phyloP scores from a whole-genome alignment of 1,140 invertebrate genomes.

The Drosophila melanica region DNA sequence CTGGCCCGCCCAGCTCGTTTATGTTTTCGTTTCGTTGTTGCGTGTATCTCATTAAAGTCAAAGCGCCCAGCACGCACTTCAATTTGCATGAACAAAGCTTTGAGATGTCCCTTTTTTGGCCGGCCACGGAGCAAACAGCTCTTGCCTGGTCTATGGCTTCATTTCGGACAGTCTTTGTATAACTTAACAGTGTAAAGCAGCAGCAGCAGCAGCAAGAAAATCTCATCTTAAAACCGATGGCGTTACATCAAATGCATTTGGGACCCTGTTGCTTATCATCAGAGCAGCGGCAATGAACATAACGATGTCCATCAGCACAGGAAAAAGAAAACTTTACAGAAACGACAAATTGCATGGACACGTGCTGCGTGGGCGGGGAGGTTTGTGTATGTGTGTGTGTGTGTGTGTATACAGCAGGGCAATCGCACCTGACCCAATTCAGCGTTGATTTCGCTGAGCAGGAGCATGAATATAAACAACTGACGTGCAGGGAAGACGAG shows the following conservation, averaged over 20 bases:
- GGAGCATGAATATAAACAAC: conserved; percentile 29
- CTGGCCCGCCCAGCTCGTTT: conserved; percentile 37
- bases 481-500: conserved; percentile 31
- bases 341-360: conserved; percentile 42
- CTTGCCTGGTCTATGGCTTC: conserved; percentile 63
- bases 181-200: conserved; percentile 46
- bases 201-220: conserved; percentile 13
- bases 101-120: conserved; percentile 50
- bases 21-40: conserved; percentile 38
- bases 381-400: neutral
- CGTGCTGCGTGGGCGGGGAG: neutral
- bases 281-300: conserved; percentile 38
- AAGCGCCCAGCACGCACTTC: conserved; percentile 65
- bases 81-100: conserved; percentile 76
- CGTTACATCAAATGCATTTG: conserved; percentile 51
- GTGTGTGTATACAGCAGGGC: conserved; percentile 9
- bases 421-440: conserved; percentile 66
- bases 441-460: conserved; percentile 28
- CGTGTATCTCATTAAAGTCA: conserved; percentile 74
- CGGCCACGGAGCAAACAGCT: conserved; percentile 2
- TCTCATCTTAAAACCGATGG: conserved; percentile 38
- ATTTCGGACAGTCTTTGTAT: conserved; percentile 63
- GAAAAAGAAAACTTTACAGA: conserved; percentile 46
- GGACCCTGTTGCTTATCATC: conserved; percentile 35
- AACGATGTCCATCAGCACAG: conserved; percentile 66